Evolutionary conservation across 2,797 vertebrate species (phyloP).

Genomic region (Pipistrellus pipistrellus): DNA sequence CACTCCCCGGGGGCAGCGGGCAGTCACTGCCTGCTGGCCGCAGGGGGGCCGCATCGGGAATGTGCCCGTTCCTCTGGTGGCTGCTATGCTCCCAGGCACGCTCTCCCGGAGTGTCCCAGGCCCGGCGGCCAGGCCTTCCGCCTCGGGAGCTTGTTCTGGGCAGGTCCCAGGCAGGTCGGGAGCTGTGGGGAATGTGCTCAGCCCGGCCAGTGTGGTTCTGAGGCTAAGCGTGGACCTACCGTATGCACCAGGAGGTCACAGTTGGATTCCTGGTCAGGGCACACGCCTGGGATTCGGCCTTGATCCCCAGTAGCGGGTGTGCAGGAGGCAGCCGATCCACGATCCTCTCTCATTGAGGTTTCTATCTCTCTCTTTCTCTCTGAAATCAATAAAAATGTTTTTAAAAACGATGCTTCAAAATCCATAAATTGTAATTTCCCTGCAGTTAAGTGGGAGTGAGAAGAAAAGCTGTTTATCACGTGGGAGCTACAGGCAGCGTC

Average conservation of each 20-base stretch:
- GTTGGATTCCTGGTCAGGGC: too few species aligned
- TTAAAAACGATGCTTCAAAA: neutral
- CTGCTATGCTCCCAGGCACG: neutral
- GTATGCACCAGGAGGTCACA: too few species aligned
- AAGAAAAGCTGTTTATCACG: neutral
- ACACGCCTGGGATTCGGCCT: too few species aligned
- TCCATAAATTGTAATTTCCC: neutral
- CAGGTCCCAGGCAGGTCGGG: neutral
- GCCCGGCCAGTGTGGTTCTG: too few species aligned
- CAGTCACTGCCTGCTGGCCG: neutral
- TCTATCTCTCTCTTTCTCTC: too few species aligned
- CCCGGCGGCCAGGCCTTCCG: neutral
- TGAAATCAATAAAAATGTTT: too few species aligned
- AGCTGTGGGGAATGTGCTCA: neutral
- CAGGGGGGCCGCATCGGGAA: neutral
- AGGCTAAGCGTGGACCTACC: too few species aligned
- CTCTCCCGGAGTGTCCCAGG: neutral
- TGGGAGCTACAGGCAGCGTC: neutral
- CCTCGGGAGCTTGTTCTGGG: neutral
- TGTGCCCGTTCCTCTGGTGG: neutral
- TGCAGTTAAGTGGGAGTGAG: neutral
- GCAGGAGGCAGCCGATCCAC: too few species aligned
- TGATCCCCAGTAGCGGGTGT: too few species aligned
- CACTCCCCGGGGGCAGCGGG: constrained; percentile 33
- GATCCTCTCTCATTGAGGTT: too few species aligned